Conservation (phyloP, 2,888 invertebrate species). For the Osedax frankpressi region DNA sequence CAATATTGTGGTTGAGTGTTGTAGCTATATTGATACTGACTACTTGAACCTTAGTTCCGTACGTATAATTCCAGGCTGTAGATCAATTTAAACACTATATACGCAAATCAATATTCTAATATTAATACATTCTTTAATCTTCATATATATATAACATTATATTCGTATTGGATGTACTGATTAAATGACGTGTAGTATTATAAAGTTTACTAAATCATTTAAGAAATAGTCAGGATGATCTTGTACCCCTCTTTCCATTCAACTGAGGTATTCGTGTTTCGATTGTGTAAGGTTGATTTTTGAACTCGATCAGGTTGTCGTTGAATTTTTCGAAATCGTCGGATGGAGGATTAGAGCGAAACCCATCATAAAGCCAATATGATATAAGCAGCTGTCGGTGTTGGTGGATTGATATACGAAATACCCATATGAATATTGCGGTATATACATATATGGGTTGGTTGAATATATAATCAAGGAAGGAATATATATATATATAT, state of each 20-base stretch:
- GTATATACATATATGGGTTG: no score
- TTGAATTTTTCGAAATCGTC: not conserved
- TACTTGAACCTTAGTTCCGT: not conserved
- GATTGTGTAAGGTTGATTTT: not conserved
- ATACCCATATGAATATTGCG: no score
- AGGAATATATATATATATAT: no score
- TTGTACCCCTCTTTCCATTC: not conserved
- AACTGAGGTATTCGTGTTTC: not conserved
- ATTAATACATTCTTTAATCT: no score
- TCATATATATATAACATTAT: not conserved
- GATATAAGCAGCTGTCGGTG: constrained; percentile 17
- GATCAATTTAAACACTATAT: not conserved
- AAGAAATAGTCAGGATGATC: no score
- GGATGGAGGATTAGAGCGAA: not conserved
- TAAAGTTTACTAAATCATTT: no score
- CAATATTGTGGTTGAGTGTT: constrained; percentile 20
- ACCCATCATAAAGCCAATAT: constrained; percentile 20
- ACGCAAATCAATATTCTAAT: no score
- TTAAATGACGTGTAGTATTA: no score
- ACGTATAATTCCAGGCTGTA: not conserved
- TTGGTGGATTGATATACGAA: no score
- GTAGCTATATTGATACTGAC: not conserved
- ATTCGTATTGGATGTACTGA: not conserved
- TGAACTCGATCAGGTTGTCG: constrained; percentile 10
- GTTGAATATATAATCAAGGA: no score